Percentiles rank a stretch among this genome's conserved stretches.
Evolutionary conservation across 1,140 invertebrate species (phyloP).

Genomic region (Euschistus heros): DNA sequence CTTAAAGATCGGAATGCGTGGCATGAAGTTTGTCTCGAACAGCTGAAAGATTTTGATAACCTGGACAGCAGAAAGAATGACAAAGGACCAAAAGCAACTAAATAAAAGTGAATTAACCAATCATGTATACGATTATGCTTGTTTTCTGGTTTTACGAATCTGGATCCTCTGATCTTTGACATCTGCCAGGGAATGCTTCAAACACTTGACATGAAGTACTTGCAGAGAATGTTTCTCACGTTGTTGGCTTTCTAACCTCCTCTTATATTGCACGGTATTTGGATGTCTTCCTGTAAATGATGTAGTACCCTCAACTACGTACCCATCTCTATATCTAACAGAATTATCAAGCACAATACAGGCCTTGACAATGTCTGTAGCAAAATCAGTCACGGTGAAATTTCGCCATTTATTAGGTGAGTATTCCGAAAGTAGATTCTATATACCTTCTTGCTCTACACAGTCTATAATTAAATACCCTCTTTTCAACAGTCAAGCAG

Average conservation of each 20-base stretch:
- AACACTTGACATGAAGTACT: conserved; percentile 17
- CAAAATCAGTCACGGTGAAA: conserved; percentile 27
- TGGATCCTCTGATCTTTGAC: no score
- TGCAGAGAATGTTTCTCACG: conserved; percentile 17
- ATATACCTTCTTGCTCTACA: conserved; percentile 31
- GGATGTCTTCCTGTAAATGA: conserved; percentile 20
- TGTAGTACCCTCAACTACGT: conserved; percentile 27
- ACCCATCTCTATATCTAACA: conserved; percentile 26
- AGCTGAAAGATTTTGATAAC: no score
- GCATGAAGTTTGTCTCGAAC: no score
- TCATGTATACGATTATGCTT: no score
- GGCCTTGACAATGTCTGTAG: conserved; percentile 29
- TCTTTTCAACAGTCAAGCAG: conserved; percentile 26
- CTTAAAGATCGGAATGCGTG: no score
- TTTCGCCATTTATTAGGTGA: conserved; percentile 25
- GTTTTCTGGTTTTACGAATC: no score
- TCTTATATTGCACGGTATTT: conserved; percentile 1
- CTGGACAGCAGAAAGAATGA: no score
- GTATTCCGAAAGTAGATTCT: conserved; percentile 38
- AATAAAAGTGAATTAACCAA: no score
- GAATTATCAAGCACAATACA: conserved; percentile 27
- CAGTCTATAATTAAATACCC: conserved; percentile 35
- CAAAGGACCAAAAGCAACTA: no score
- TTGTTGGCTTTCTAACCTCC: conserved; percentile 17
- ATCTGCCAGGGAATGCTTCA: conserved; percentile 15